phyloP scores from a whole-genome alignment of 30 jellyfish, hydroid and myxozoan species.

The Cassiopea andromeda region DNA sequence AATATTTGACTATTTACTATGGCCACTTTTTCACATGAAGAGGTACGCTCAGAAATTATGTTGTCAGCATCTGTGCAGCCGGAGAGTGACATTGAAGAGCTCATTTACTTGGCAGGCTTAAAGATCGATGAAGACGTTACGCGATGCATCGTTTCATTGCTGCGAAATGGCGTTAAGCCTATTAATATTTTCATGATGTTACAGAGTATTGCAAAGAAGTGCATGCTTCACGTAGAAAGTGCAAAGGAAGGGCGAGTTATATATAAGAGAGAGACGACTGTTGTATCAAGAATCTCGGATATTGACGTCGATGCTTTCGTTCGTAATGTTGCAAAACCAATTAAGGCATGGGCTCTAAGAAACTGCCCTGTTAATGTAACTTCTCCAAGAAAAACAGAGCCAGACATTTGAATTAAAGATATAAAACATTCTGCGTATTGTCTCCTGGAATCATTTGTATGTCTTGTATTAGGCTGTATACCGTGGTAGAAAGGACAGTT shows the following conservation, averaged over 20 bases:
- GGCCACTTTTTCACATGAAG: background rate
- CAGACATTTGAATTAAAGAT: background rate
- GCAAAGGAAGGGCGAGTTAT: background rate
- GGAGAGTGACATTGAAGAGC: conserved; percentile 2
- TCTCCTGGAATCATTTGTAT: background rate
- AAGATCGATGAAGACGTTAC: conserved; percentile 30
- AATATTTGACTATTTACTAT: no score
- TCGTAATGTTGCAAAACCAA: background rate
- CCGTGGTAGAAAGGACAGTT: no score
- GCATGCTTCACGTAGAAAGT: no score
- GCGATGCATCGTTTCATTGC: conserved; percentile 16
- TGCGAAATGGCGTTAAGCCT: conserved; percentile 54
- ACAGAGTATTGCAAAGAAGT: conserved; percentile 31
- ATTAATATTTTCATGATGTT: conserved; percentile 19
- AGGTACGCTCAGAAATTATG: background rate
- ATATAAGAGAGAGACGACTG: background rate
- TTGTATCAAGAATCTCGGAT: background rate
- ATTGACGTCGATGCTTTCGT: background rate
- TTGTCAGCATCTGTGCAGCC: conserved; percentile 31
- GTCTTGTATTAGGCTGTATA: background rate
- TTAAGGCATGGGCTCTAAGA: conserved; percentile 33
- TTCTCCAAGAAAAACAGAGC: conserved; percentile 22
- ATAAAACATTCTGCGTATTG: background rate
- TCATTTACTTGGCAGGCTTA: conserved; percentile 9
- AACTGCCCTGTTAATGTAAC: conserved; percentile 14